Evolutionary conservation across 1,140 invertebrate genomes (phyloP).

Genomic region (Brachionus rotundiformis): DNA sequence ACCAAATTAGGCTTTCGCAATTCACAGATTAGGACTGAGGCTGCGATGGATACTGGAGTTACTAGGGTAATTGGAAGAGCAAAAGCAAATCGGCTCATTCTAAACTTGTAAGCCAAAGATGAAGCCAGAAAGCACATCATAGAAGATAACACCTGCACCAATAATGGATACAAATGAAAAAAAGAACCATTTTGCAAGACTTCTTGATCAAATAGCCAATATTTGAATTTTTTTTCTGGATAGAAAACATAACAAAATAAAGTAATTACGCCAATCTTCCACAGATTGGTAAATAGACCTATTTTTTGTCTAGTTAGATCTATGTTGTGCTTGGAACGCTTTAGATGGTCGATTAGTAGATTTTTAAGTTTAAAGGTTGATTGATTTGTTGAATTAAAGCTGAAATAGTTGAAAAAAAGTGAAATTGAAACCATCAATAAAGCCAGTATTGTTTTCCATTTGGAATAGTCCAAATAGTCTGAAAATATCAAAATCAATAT

Average conservation of each 20-base stretch:
- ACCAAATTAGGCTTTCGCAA: slow-evolving; percentile 62
- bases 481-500: slow-evolving; percentile 3
- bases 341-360: background rate
- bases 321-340: background rate
- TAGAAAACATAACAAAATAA: slow-evolving; percentile 13
- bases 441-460: background rate
- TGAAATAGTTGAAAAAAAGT: slow-evolving; percentile 2
- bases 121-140: slow-evolving; percentile 9
- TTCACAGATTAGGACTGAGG: slow-evolving; percentile 67
- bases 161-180: background rate
- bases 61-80: slow-evolving; percentile 58
- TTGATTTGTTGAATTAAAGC: background rate
- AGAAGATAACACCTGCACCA: slow-evolving; percentile 1
- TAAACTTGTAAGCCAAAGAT: slow-evolving; percentile 58
- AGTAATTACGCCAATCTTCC: slow-evolving; percentile 31
- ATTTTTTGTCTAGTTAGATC: slow-evolving; percentile 38
- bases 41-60: slow-evolving; percentile 62
- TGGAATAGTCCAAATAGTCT: background rate
- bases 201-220: background rate
- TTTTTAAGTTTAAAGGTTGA: background rate
- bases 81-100: slow-evolving; percentile 59
- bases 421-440: slow-evolving; percentile 14
- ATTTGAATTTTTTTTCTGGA: background rate
- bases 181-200: background rate
- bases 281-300: slow-evolving; percentile 22